Evolutionary conservation across 2,888 invertebrate genomes (phyloP), one percentile per base, ranked within the genome.

Genomic region (Agonopterix alstromeriana): DNA sequence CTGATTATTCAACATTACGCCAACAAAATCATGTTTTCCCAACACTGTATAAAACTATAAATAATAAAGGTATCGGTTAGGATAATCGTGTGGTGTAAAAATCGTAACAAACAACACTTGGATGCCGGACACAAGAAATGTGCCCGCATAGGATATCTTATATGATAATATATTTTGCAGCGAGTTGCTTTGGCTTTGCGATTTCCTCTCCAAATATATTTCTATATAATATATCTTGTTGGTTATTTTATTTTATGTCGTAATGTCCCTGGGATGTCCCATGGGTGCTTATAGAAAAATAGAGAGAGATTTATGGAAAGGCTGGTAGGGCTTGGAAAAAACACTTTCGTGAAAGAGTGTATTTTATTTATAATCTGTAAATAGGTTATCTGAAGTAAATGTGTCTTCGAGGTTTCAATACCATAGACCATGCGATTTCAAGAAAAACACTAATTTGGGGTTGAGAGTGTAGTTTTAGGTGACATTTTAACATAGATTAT

Each of bases 91-190:
- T 46, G 9, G 14, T 67, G 27, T 75, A 73, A 80, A 72, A 1
- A 14, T 2, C 42, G 8, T 43, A 10, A 0, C 38, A 52, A 60
- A 55, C 58, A 59, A 55, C 61, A 61, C 69, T 70, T 61, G 70
- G 60, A 57, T 56, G 59, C 68, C 67, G 76, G 78, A 76, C 79
- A 77, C 70, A 67, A 72, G 72, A 73, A 72, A 73, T 72, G 72
- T 70, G 62, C 66, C 66, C 68, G 69, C 67, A 64, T 65, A 65
- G 70, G 70, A 76, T 80, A 76, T 80, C 73, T 72, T 79, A 80
- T 80, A 77, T 81, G 77, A 77, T 81, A 82, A 81, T 80, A 77
- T 74, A 79, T 77, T 75, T 76, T 67, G 61, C 73, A 61, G 61
- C 54, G 56, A 53, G 58, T 63, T 67, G 67, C 70, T 69, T 69